These are phyloP conservation scores for Zaprionus lineosus DNA, from an alignment of 2,888 invertebrate genomes.

Conservation along the genomic window DNA sequence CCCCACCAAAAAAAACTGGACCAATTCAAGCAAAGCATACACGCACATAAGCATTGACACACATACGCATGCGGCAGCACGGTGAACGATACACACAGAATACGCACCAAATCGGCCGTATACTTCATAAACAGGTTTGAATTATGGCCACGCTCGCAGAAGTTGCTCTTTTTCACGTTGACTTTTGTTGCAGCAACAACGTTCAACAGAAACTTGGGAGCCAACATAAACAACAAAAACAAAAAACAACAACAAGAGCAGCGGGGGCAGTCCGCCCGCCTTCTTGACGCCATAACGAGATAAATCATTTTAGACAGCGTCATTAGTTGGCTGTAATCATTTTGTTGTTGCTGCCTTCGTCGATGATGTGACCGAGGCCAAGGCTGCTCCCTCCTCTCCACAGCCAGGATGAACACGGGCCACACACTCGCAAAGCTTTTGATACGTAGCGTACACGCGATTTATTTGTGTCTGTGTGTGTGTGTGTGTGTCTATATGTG, in stretches of 20 bases:
- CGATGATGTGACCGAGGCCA: slow-evolving; percentile 37
- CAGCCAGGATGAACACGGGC: slow-evolving; percentile 15
- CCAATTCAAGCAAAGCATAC: not conserved
- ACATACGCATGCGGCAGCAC: not conserved
- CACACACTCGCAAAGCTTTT: slow-evolving; percentile 43
- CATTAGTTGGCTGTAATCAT: slow-evolving; percentile 80
- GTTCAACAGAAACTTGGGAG: too few species aligned
- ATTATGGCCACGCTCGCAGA: slow-evolving; percentile 58
- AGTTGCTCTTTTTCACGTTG: slow-evolving; percentile 64
- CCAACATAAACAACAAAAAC: slow-evolving; percentile 6
- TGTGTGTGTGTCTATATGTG: slow-evolving; percentile 8
- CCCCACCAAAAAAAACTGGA: not conserved
- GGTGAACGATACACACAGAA: slow-evolving; percentile 2
- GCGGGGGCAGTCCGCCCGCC: slow-evolving; percentile 20
- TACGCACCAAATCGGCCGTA: slow-evolving; percentile 61
- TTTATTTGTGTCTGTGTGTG: slow-evolving; percentile 4
- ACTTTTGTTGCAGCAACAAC: slow-evolving; percentile 64
- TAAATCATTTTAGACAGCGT: slow-evolving; percentile 80
- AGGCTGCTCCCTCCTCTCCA: not conserved
- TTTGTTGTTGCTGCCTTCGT: slow-evolving; percentile 47
- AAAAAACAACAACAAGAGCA: slow-evolving; percentile 14
- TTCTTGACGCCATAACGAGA: slow-evolving; percentile 67
- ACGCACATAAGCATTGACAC: not conserved
- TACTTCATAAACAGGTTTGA: slow-evolving; percentile 76
- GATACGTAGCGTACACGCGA: slow-evolving; percentile 62